These are phyloP conservation scores for Heliconius nattereri DNA, from an alignment of 1,140 invertebrate species.

Conservation along the genomic window DNA sequence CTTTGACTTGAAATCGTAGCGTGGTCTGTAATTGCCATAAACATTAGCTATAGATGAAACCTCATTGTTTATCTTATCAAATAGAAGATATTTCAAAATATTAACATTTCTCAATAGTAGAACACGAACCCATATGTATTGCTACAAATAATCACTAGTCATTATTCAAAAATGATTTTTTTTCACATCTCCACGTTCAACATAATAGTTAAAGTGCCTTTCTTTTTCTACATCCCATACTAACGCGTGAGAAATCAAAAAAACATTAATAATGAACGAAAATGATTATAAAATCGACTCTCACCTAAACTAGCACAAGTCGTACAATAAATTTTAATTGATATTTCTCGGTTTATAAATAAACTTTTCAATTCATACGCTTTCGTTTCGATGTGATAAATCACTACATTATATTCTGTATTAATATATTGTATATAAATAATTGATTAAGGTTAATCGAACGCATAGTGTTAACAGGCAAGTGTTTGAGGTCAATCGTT, in stretches of 20 bases:
- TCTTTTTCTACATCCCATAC: background rate
- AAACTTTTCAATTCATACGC: background rate
- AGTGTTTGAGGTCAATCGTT: conserved; percentile 9
- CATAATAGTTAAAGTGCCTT: background rate
- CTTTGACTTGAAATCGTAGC: too few species aligned
- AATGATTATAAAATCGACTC: background rate
- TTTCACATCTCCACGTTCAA: background rate
- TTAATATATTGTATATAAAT: background rate
- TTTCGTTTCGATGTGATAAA: background rate
- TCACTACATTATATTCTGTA: background rate
- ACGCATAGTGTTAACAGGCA: background rate
- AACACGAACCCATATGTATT: too few species aligned
- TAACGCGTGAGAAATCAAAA: background rate
- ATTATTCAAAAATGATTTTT: too few species aligned
- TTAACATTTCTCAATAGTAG: too few species aligned
- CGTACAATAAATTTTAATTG: conserved; percentile 14
- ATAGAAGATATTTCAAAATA: too few species aligned
- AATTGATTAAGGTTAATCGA: conserved; percentile 8
- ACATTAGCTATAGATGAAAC: too few species aligned
- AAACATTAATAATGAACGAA: conserved; percentile 8
- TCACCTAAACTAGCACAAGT: conserved; percentile 3
- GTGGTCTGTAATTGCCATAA: too few species aligned
- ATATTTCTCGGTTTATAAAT: background rate
- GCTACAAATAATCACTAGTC: too few species aligned
- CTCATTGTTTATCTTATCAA: too few species aligned